Evolutionary conservation across 2,888 invertebrate species (phyloP).

Genomic region (Orthonychiurus folsomi): DNA sequence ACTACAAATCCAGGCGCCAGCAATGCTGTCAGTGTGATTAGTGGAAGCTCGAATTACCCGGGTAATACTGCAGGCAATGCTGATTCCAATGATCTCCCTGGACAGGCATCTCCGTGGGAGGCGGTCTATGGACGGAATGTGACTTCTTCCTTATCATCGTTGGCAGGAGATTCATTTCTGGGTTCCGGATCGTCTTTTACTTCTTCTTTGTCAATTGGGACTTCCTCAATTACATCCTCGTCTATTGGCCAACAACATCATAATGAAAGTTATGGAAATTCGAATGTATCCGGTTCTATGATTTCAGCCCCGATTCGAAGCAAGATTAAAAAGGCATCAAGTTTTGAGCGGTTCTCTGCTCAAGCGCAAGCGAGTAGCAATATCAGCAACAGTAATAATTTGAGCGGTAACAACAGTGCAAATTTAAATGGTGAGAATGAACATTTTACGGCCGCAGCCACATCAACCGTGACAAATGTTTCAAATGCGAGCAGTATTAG

Average conservation of each 20-base stretch:
- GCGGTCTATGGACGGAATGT: neutral
- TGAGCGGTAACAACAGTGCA: neutral
- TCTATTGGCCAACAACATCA: neutral
- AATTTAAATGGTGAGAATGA: neutral
- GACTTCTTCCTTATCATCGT: neutral
- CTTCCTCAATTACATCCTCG: slow-evolving; percentile 4
- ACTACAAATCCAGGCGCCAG: neutral
- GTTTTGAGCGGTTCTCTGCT: slow-evolving; percentile 38
- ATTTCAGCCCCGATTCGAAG: slow-evolving; percentile 30
- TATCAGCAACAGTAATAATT: slow-evolving; percentile 6
- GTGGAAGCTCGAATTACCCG: neutral
- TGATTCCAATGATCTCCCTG: neutral
- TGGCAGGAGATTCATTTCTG: neutral
- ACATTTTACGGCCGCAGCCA: neutral
- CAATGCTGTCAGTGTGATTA: slow-evolving; percentile 1
- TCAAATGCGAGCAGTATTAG: neutral
- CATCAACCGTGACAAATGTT: neutral
- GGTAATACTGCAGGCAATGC: neutral
- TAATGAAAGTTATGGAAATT: neutral
- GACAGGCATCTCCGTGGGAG: neutral
- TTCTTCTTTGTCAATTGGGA: slow-evolving; percentile 10
- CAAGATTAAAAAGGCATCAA: slow-evolving; percentile 40
- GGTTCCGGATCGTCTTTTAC: slow-evolving; percentile 7
- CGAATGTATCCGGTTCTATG: slow-evolving; percentile 16
- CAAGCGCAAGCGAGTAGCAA: slow-evolving; percentile 15